Evolutionary conservation across 2,888 invertebrate species (phyloP).

Genomic region (Cerastis rubricosa): DNA sequence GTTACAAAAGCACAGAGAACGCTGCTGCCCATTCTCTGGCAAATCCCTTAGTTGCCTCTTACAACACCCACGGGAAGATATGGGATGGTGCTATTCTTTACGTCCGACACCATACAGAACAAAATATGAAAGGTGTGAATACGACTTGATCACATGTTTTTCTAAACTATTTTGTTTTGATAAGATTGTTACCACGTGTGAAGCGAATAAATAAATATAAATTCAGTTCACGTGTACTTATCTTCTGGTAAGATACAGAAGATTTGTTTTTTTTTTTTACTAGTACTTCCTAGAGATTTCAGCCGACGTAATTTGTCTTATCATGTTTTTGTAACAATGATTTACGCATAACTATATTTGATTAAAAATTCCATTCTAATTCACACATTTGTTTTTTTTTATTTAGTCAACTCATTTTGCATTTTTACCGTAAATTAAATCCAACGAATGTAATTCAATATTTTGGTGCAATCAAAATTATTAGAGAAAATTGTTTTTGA

Average conservation of each 20-base stretch:
- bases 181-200: constrained; percentile 5
- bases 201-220: constrained; percentile 2
- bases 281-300: constrained; percentile 17
- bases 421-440: neutral
- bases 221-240: constrained; percentile 18
- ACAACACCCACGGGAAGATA: no score
- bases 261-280: constrained; percentile 2
- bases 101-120: no score
- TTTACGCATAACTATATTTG: constrained; percentile 18
- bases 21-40: no score
- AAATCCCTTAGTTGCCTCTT: no score
- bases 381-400: neutral
- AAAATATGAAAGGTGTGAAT: no score
- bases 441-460: neutral
- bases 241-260: constrained; percentile 9
- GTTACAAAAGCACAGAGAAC: no score
- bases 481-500: neutral
- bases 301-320: constrained; percentile 32
- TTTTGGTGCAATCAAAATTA: neutral
- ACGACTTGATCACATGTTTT: neutral
- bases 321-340: constrained; percentile 38
- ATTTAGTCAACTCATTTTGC: neutral
- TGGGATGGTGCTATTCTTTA: no score
- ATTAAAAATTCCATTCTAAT: constrained; percentile 17
- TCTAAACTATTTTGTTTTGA: neutral